Evolutionary conservation across 1,140 invertebrate species (phyloP).

Genomic region (Contarinia nasturtii): DNA sequence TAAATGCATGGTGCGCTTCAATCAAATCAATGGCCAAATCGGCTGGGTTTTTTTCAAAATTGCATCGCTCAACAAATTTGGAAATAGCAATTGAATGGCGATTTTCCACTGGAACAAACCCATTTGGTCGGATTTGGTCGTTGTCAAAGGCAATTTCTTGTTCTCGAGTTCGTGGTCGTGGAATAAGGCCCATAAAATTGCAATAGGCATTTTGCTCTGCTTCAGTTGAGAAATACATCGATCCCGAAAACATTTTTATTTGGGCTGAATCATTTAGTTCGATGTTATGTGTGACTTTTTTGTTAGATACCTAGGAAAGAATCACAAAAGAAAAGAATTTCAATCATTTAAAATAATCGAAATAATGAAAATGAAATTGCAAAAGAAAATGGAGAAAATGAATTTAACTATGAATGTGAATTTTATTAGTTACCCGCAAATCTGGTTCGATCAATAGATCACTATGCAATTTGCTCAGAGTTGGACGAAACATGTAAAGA

Average conservation of each 20-base stretch:
- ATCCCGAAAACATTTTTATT: not conserved
- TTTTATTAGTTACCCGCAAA: not conserved
- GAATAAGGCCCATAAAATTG: not conserved
- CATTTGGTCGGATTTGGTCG: not conserved
- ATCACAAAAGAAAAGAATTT: no score
- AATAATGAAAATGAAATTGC: no score
- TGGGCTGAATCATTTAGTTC: not conserved
- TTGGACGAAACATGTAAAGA: not conserved
- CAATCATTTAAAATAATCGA: no score
- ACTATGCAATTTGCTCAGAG: not conserved
- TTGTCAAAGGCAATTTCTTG: not conserved
- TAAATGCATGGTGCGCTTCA: not conserved
- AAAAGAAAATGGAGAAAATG: no score
- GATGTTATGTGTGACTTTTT: not conserved
- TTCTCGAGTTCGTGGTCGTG: not conserved
- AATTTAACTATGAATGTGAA: no score
- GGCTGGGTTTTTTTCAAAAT: not conserved
- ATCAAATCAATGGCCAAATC: not conserved
- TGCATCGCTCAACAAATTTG: not conserved
- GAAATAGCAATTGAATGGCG: not conserved
- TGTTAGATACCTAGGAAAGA: no score
- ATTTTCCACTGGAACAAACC: not conserved
- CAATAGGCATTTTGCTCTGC: not conserved
- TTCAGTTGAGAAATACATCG: not conserved
- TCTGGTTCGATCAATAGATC: not conserved